These are phyloP conservation scores for Megalops cyprinoides DNA, from an alignment of 2,797 vertebrate genomes.

Conservation along the genomic window DNA sequence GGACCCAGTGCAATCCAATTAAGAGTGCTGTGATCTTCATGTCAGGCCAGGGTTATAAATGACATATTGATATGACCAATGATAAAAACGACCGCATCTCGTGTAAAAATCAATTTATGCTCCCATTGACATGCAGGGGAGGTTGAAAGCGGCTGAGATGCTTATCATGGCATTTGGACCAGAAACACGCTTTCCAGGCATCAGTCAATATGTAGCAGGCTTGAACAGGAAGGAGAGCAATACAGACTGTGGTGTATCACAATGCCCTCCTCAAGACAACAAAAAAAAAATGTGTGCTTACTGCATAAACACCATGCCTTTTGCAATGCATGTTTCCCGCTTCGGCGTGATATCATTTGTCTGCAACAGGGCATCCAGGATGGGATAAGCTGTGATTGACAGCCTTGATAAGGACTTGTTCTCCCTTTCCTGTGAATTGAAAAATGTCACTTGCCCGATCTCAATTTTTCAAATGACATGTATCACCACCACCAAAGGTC, in stretches of 20 bases:
- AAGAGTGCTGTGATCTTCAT: constrained; percentile 49
- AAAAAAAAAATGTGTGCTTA: constrained; percentile 59
- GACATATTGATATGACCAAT: constrained; percentile 63
- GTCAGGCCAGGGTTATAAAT: constrained; percentile 61
- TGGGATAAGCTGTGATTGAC: constrained; percentile 48
- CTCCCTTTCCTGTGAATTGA: constrained; percentile 40
- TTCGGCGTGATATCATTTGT: constrained; percentile 46
- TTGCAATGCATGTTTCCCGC: constrained; percentile 45
- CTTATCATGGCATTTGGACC: constrained; percentile 64
- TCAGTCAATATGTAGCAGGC: constrained; percentile 57
- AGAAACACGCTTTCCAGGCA: constrained; percentile 54
- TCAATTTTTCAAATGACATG: constrained; percentile 44
- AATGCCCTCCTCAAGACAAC: constrained; percentile 51
- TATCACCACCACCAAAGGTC: constrained; percentile 50
- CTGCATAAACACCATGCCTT: constrained; percentile 52
- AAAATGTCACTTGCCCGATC: constrained; percentile 50
- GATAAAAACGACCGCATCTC: constrained; percentile 67
- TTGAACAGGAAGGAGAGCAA: constrained; percentile 50
- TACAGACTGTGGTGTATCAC: constrained; percentile 44
- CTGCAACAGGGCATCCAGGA: constrained; percentile 31
- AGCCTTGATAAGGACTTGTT: constrained; percentile 40
- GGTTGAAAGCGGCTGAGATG: constrained; percentile 47
- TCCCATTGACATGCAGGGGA: constrained; percentile 41
- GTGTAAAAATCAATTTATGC: constrained; percentile 66
- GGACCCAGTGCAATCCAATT: constrained; percentile 53